Base-by-base conservation (phyloP, 2,113 vertebrate species). In the Hypocryptadius cinnamomeus region DNA sequence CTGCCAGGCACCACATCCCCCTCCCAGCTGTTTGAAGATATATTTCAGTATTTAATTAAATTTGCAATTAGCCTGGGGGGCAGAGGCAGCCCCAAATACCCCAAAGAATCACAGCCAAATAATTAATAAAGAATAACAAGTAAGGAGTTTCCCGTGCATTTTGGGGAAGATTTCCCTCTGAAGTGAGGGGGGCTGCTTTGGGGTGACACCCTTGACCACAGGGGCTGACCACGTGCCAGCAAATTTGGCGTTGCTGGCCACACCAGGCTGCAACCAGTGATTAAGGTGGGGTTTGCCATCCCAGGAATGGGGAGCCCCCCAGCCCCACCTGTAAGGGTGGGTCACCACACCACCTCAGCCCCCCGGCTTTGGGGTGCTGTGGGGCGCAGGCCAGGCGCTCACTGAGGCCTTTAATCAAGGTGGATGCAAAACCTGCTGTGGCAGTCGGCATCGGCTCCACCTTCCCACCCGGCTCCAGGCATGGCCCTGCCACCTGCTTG, bases 191-290 rank as follows among this genome's bases (percentile, higher is more conserved):
- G 8, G 2, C 35, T 45, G 42, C 37, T 71, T 15, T 50, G 33
- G 59, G 59, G 47, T 25, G 54, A 87, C 72, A 60, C 30, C 54
- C 28, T 40, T 25, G 28, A 60, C 28, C 71, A 33, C 44, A 44
- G 12, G 20, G 39, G 8, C 33, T 10, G 27, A 65, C 24, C 61
- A 66, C 0, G 0, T 20, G 24, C 56, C 4, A 15, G 37, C 15
- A 70, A 56, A 61, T 39, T 21, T 24, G 42, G 54, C 0, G 0
- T 47, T 12, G 5, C 24, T 0, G 2, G 31, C 70, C 27, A 12
- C 37, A 48, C 35, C 1, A 0, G 15, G 48, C 35, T 83, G 71
- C 31, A 77, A 73, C 9, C 22, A 3, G 51, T 47, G 50, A 65
- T 57, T 61, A 72, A 48, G 35, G 48, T 31, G 47, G 22, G 37